Percentiles rank a stretch among this genome's conserved stretches.
Conservation (phyloP, 2,113 vertebrate species). For the Piliocolobus tephrosceles region DNA sequence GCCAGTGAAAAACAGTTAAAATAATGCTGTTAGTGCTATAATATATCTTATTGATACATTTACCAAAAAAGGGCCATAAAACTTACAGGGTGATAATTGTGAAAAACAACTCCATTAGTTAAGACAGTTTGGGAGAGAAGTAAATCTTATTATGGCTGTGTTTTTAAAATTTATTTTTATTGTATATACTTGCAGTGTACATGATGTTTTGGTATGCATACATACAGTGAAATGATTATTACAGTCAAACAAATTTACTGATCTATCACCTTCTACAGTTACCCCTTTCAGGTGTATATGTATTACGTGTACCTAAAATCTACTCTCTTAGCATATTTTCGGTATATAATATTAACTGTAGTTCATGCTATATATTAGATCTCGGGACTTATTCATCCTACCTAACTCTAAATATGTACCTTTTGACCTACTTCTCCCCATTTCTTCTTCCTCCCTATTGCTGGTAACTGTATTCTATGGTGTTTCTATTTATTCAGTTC, state of each 20-base stretch:
- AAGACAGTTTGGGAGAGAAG: conserved; percentile 29
- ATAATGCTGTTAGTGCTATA: background rate
- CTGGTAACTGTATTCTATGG: background rate
- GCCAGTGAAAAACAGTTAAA: conserved; percentile 20
- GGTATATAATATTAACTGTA: background rate
- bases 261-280: background rate
- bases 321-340: background rate
- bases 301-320: background rate
- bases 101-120: conserved; percentile 6
- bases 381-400: background rate
- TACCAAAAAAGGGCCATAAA: background rate
- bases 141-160: background rate
- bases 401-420: background rate
- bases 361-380: background rate
- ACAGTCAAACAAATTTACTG: background rate
- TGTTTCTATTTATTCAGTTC: background rate
- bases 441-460: background rate
- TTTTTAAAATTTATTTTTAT: background rate
- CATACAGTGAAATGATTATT: background rate
- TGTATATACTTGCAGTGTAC: background rate
- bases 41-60: background rate
- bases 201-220: background rate
- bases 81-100: background rate
- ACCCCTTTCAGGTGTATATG: background rate
- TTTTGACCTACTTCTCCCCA: background rate